phyloP scores from a whole-genome alignment of 2,888 invertebrate genomes.

The Agrotis clavis region DNA sequence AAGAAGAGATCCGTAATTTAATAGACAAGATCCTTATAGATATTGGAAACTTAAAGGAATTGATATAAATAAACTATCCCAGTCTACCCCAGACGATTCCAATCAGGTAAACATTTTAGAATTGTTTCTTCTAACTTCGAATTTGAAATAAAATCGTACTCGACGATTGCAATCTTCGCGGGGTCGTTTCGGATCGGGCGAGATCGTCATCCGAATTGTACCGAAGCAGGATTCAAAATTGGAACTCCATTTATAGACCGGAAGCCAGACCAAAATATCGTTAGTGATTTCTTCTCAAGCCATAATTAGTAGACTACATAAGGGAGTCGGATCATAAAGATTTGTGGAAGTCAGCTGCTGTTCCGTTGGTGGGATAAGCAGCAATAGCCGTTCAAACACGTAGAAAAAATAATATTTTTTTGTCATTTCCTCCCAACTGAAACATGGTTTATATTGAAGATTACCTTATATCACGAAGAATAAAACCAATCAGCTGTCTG shows the following conservation, averaged over 20 bases:
- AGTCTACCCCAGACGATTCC: conserved; percentile 45
- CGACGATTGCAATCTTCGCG: conserved; percentile 71
- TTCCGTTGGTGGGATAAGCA: no score
- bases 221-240: conserved; percentile 76
- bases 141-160: conserved; percentile 68
- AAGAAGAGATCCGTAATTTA: background rate
- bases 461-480: no score
- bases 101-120: conserved; percentile 67
- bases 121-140: conserved; percentile 66
- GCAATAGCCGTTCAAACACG: no score
- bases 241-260: conserved; percentile 78
- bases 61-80: conserved; percentile 47
- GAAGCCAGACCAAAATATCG: no score
- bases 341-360: no score
- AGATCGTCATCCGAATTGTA: conserved; percentile 71
- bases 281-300: no score
- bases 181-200: conserved; percentile 71
- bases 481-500: no score
- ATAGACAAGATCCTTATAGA: background rate
- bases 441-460: no score
- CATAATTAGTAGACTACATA: no score
- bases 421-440: no score
- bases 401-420: no score
- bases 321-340: no score
- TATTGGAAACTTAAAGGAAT: conserved; percentile 38